Evolutionary conservation across 35 echinoderm and acorn worm species (phyloP).

Genomic region (Apostichopus japonicus): DNA sequence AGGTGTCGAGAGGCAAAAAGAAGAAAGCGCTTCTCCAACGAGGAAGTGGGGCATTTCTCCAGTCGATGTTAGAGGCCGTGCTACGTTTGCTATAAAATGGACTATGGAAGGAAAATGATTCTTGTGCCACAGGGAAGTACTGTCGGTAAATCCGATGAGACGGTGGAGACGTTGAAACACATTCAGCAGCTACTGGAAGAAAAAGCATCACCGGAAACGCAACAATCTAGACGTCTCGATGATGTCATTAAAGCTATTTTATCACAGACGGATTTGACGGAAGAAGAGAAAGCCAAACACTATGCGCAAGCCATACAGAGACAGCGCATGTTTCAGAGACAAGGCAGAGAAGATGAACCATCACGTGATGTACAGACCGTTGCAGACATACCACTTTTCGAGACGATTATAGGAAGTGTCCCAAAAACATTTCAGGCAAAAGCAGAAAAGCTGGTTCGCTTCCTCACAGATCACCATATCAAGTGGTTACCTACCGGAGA

Average conservation of each 20-base stretch:
- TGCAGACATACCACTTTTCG: not conserved
- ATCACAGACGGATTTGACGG: not conserved
- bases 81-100: not conserved
- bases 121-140: not conserved
- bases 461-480: not conserved
- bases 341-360: not conserved
- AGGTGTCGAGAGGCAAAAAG: too few species aligned
- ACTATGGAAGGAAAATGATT: not conserved
- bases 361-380: too few species aligned
- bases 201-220: not conserved
- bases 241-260: not conserved
- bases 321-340: not conserved
- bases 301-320: not conserved
- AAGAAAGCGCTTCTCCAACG: not conserved
- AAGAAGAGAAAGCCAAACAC: not conserved
- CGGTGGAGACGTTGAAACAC: not conserved
- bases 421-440: conserved; percentile 9
- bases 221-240: not conserved
- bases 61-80: not conserved
- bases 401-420: not conserved
- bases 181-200: not conserved
- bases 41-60: not conserved
- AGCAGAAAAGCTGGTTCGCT: not conserved
- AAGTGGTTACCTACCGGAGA: not conserved
- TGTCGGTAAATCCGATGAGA: not conserved